A percentile compares a stretch with the other conserved stretches of the same genome.
Evolutionary conservation across 92 coral and sea anemone species (phyloP).

Genomic region (Epizoanthus scotinus): DNA sequence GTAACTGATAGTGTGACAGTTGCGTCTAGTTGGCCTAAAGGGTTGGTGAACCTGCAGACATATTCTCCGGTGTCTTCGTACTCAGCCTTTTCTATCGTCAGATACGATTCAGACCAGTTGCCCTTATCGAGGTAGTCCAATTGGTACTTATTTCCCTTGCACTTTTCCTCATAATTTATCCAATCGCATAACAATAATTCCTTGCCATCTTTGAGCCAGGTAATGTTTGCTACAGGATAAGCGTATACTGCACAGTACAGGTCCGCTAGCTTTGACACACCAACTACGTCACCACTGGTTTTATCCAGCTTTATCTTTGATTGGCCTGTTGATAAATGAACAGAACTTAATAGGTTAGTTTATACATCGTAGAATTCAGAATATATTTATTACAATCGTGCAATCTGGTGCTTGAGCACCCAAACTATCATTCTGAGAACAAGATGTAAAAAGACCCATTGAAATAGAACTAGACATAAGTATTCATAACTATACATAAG

Average conservation of each 20-base stretch:
- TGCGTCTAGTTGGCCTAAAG: constrained; percentile 5
- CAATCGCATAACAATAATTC: neutral
- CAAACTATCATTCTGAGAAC: too few species aligned
- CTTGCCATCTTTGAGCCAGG: constrained; percentile 46
- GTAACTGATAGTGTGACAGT: constrained; percentile 12
- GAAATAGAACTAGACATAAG: too few species aligned
- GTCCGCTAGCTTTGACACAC: too few species aligned
- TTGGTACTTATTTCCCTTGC: neutral
- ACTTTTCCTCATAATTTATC: neutral
- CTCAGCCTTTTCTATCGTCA: constrained; percentile 23
- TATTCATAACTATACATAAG: too few species aligned
- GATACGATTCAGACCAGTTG: neutral
- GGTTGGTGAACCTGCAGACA: constrained; percentile 43
- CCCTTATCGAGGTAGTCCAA: neutral
- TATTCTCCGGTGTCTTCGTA: constrained; percentile 50
- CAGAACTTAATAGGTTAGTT: too few species aligned
- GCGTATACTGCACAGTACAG: constrained; percentile 34
- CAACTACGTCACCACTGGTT: too few species aligned
- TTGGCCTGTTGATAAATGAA: too few species aligned
- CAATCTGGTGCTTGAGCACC: too few species aligned
- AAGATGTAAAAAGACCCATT: too few species aligned
- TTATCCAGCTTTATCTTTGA: too few species aligned
- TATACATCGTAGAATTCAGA: too few species aligned
- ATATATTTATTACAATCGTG: too few species aligned
- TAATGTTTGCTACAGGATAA: constrained; percentile 36